phyloP scores from a whole-genome alignment of 2,888 invertebrate genomes.

The Thelaira solivaga region DNA sequence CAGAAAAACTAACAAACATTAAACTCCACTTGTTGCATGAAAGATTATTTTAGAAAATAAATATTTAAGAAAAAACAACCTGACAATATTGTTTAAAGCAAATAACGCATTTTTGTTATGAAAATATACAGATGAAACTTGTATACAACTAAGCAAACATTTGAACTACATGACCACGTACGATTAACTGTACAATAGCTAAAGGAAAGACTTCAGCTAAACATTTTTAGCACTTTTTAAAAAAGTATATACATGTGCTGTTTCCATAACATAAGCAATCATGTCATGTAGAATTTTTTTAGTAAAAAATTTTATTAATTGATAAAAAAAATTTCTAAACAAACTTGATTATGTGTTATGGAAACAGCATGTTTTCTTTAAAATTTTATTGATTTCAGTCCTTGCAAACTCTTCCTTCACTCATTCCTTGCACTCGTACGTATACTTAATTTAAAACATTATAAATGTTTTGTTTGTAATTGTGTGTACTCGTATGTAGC shows the following conservation, averaged over 20 bases:
- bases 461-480: constrained; percentile 16
- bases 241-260: no score
- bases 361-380: background rate
- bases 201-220: background rate
- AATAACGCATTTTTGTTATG: constrained; percentile 42
- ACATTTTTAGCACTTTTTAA: background rate
- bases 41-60: constrained; percentile 34
- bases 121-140: constrained; percentile 31
- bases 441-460: constrained; percentile 22
- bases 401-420: no score
- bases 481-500: no score
- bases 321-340: no score
- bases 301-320: no score
- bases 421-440: background rate
- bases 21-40: constrained; percentile 37
- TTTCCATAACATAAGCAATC: no score
- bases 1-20: constrained; percentile 24
- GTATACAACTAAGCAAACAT: background rate
- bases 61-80: background rate
- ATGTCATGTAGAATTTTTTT: no score
- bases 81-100: background rate
- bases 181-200: background rate
- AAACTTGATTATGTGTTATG: background rate
- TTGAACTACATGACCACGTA: constrained; percentile 8
- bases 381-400: background rate